These are phyloP conservation scores for Callyntrura sp. DNA, from an alignment of 2,888 invertebrate species.

Conservation along the genomic window DNA sequence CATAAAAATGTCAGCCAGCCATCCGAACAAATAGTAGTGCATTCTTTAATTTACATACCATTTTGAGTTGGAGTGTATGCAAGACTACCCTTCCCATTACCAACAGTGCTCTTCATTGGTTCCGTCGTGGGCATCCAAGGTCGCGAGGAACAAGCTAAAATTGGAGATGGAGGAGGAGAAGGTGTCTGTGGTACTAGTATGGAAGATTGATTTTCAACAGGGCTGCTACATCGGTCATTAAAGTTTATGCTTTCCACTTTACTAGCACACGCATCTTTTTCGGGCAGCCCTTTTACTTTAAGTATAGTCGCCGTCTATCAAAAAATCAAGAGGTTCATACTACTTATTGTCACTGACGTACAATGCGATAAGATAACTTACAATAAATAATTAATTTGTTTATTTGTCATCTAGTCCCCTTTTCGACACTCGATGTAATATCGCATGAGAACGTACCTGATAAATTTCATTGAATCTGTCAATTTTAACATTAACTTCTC, in stretches of 20 bases:
- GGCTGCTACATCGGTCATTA: constrained; percentile 57
- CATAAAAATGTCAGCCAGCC: too few species aligned
- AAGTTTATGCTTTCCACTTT: too few species aligned
- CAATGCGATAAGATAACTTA: too few species aligned
- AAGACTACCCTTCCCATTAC: constrained; percentile 82
- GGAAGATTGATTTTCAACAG: constrained; percentile 48
- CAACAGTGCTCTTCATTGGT: constrained; percentile 81
- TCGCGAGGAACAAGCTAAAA: constrained; percentile 68
- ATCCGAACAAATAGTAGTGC: too few species aligned
- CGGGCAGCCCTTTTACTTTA: constrained; percentile 95
- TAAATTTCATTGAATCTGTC: constrained; percentile 91
- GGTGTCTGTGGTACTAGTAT: constrained; percentile 51
- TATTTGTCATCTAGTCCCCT: too few species aligned
- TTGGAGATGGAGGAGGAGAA: constrained; percentile 77
- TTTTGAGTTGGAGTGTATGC: constrained; percentile 75
- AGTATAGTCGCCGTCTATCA: constrained; percentile 91
- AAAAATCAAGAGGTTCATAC: not conserved
- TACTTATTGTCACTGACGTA: too few species aligned
- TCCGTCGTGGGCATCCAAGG: constrained; percentile 80
- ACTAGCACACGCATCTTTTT: too few species aligned
- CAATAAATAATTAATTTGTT: too few species aligned
- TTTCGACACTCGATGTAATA: too few species aligned
- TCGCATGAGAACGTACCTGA: too few species aligned
- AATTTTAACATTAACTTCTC: constrained; percentile 96
- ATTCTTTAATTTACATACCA: too few species aligned